Conservation (phyloP, 2,888 invertebrate species). For the Drosophila prolongata region DNA sequence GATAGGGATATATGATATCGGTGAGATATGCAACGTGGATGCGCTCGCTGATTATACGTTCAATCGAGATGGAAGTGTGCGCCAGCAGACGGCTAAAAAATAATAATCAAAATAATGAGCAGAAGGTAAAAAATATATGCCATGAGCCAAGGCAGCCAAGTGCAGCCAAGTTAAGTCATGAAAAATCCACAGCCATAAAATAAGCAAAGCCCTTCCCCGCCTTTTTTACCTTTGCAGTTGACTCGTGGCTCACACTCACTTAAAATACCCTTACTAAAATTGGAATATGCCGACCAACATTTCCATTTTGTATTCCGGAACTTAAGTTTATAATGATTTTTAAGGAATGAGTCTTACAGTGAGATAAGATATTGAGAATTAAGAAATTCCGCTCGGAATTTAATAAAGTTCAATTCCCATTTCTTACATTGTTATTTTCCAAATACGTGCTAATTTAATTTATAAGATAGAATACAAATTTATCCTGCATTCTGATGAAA, state of each 20-base stretch:
- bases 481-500: no score
- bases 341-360: not conserved
- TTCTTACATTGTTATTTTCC: no score
- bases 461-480: no score
- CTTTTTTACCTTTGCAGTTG: not conserved
- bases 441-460: no score
- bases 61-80: slow-evolving; percentile 61
- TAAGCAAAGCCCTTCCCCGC: slow-evolving; percentile 24
- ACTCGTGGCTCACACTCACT: not conserved
- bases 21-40: slow-evolving; percentile 71
- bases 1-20: slow-evolving; percentile 19
- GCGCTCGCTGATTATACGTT: slow-evolving; percentile 70
- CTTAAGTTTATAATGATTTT: no score
- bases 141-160: slow-evolving; percentile 59
- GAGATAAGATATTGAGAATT: not conserved
- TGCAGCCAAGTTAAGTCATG: slow-evolving; percentile 72
- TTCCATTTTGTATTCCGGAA: no score
- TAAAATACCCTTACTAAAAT: not conserved
- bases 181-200: slow-evolving; percentile 53
- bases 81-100: slow-evolving; percentile 26
- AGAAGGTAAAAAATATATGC: slow-evolving; percentile 15
- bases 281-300: no score
- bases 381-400: no score
- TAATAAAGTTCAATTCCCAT: no score
- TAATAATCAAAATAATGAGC: slow-evolving; percentile 52